Evolutionary conservation across 2,797 vertebrate species (phyloP), one percentile per base, ranked within the genome.

Genomic region (Amblyopsis hoosieri): DNA sequence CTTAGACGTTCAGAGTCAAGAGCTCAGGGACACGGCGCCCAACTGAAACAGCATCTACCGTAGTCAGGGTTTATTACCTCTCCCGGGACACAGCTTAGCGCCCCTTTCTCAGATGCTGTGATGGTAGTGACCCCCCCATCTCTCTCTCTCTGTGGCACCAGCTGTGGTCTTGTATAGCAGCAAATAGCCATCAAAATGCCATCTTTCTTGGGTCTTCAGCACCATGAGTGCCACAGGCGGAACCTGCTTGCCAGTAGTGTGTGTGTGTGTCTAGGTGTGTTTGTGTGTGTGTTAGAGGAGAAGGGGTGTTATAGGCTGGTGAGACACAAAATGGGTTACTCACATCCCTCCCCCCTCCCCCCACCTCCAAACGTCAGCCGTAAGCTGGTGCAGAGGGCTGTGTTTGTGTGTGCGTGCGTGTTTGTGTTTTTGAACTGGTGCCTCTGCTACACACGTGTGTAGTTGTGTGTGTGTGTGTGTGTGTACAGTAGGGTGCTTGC

Each of bases 141-240:
- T 68, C 84, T 80, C 71, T 64, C 81, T 78, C 86, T 81, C 70
- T 74, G 83, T 82, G 83, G 85, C 82, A 91, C 87, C 91, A 92
- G 91, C 91, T 92, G 91, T 89, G 87, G 83, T 70, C 81, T 89
- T 81, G 87, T 86, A 69, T 87, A 88, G 90, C 90, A 89, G 90
- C 90, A 87, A 87, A 92, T 83, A 86, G 88, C 85, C 90, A 83
- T 90, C 87, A 88, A 89, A 88, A 91, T 89, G 86, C 86, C 84
- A 87, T 91, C 88, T 91, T 84, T 78, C 71, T 74, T 71, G 58
- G 76, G 83, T 75, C 80, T 77, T 80, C 67, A 15, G 76, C 83
- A 81, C 78, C 13, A 17, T 56, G 47, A 60, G 62, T 64, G 74
- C 57, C 67, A 71, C 67, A 64, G 79, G 76, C 79, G 4, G 75